These are phyloP conservation scores for Sinocyclocheilus maitianheensis DNA, from an alignment of 2,113 vertebrate genomes.

Conservation along the genomic window DNA sequence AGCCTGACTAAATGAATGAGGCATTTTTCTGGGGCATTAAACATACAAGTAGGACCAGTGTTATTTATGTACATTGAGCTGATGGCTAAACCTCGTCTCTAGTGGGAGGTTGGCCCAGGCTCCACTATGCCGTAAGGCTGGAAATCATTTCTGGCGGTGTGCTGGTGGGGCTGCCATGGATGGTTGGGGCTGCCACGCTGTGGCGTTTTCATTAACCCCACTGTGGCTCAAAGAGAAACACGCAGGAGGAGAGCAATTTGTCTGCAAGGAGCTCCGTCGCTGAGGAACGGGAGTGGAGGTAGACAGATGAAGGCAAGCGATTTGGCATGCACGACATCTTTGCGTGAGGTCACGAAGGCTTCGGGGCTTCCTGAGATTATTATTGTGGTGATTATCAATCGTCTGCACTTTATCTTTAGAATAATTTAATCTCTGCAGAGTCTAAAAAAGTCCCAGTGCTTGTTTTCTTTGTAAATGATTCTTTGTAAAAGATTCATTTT, in stretches of 20 bases:
- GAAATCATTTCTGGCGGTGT: conserved; percentile 50
- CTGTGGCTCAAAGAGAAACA: conserved; percentile 46
- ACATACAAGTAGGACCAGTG: conserved; percentile 33
- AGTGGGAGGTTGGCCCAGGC: conserved; percentile 56
- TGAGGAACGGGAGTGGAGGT: conserved; percentile 22
- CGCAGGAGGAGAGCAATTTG: conserved; percentile 31
- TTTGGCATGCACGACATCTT: conserved; percentile 16
- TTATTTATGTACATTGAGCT: conserved; percentile 56
- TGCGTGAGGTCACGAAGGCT: conserved; percentile 10
- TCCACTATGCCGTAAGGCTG: conserved; percentile 62
- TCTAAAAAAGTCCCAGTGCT: conserved; percentile 6
- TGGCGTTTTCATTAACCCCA: conserved; percentile 51
- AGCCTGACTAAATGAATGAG: conserved; percentile 46
- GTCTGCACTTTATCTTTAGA: conserved; percentile 30
- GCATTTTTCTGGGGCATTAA: conserved; percentile 50
- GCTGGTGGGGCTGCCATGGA: conserved; percentile 4
- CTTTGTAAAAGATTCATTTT: no score
- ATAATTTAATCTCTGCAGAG: conserved; percentile 12
- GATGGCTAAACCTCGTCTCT: conserved; percentile 42
- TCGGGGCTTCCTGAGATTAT: conserved; percentile 26
- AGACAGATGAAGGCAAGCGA: neutral
- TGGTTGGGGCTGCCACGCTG: conserved; percentile 45
- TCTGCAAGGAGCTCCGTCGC: conserved; percentile 11
- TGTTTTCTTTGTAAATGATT: conserved; percentile 37
- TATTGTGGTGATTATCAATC: conserved; percentile 15